phyloP scores from a whole-genome alignment of 2,888 invertebrate genomes.

The Cryptophagus acutangulus region DNA sequence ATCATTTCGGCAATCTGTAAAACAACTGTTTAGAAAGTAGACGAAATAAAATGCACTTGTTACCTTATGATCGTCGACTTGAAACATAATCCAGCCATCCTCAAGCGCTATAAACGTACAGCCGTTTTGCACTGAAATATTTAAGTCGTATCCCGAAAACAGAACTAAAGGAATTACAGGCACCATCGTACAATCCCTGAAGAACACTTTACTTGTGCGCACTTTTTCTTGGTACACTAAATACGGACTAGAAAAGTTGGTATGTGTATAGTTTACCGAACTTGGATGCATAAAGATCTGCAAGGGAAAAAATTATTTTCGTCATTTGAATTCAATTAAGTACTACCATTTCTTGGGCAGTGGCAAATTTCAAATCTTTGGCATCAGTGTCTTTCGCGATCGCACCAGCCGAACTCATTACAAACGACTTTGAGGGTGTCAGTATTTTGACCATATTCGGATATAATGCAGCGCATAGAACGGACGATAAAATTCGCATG shows the following conservation, averaged over 20 bases:
- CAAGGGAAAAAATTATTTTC: constrained; percentile 15
- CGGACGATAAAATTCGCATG: constrained; percentile 69
- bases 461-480: constrained; percentile 87
- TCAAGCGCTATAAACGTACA: constrained; percentile 69
- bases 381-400: constrained; percentile 67
- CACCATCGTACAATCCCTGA: constrained; percentile 77
- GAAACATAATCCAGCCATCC: constrained; percentile 78
- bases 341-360: constrained; percentile 65
- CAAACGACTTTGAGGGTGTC: constrained; percentile 73
- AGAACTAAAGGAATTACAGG: constrained; percentile 68
- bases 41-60: constrained; percentile 25
- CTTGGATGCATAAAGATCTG: constrained; percentile 65
- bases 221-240: constrained; percentile 80
- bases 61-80: constrained; percentile 70
- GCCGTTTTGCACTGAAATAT: constrained; percentile 68
- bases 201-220: constrained; percentile 72
- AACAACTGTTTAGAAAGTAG: constrained; percentile 10
- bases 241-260: constrained; percentile 68
- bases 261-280: constrained; percentile 64
- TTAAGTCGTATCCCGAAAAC: constrained; percentile 68
- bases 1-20: constrained; percentile 74
- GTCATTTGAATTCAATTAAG: constrained; percentile 11
- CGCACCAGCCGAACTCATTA: constrained; percentile 68
- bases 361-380: constrained; percentile 69
- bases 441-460: constrained; percentile 85